Evolutionary conservation across 2,113 vertebrate genomes (phyloP), one percentile per base, ranked within the genome.

Genomic region (Rhipidura dahli): DNA sequence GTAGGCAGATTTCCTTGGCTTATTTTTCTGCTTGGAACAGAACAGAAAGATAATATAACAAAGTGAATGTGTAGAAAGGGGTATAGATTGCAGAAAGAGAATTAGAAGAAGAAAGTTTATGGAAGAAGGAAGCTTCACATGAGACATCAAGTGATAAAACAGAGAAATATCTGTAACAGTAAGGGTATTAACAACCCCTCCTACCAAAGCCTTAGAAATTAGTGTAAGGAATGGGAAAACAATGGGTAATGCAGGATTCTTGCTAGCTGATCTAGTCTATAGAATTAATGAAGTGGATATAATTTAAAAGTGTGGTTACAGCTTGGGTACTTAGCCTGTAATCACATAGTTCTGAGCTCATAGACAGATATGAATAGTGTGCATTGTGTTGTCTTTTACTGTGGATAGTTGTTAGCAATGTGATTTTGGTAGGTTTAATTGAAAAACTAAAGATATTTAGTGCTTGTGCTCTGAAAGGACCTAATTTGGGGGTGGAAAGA

Each of bases 211-310:
- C 66, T 59, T 59, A 33, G 13, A 77, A 92, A 85, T 61, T 30
- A 88, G 42, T 35, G 50, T 61, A 83, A 73, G 56, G 54, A 83
- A 35, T 37, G 30, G 57, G 51, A 66, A 72, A 83, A 77, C 95
- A 90, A 44, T 66, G 30, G 33, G 3, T 81, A 73, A 50, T 30
- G 39, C 16, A 68, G 23, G 28, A 35, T 83, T 88, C 75, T 44
- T 79, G 30, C 63, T 84, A 39, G 51, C 26, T 73, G 33, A 33
- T 93, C 42, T 54, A 61, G 83, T 73, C 68, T 66, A 33, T 61
- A 37, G 85, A 89, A 70, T 90, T 94, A 94, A 81, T 90, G 63
- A 92, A 93, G 68, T 83, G 72, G 33, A 51, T 90, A 31, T 51
- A 70, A 78, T 87, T 92, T 83, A 42, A 15, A 89, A 81, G 47